These are phyloP conservation scores for Spilosoma lubricipeda DNA, from an alignment of 2,888 invertebrate genomes.

Conservation along the genomic window DNA sequence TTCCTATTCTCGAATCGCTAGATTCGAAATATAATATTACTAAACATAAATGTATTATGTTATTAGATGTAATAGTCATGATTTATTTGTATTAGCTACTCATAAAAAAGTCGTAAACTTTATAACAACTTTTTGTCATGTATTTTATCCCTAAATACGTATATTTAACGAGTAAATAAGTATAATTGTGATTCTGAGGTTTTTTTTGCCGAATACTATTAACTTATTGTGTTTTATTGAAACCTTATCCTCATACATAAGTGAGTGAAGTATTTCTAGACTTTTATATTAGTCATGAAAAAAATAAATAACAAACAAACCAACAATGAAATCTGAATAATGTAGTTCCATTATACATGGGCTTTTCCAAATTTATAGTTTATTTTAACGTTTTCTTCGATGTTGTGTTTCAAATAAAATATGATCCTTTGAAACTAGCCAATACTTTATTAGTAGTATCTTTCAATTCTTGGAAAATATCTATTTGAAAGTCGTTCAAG, in stretches of 20 bases:
- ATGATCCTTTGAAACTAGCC: background rate
- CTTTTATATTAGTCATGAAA: no score
- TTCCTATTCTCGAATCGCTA: no score
- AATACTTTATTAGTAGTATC: background rate
- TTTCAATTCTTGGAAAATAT: background rate
- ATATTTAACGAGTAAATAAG: background rate
- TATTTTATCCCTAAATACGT: background rate
- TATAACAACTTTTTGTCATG: background rate
- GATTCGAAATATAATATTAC: background rate
- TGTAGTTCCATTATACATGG: no score
- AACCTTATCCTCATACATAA: no score
- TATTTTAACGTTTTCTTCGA: background rate
- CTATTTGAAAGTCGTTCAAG: background rate
- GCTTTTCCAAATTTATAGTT: no score
- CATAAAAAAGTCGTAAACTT: background rate
- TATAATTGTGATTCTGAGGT: background rate
- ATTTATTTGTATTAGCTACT: background rate
- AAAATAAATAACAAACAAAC: no score
- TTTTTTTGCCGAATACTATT: no score
- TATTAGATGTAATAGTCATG: background rate
- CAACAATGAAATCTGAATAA: no score
- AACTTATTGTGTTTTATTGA: no score
- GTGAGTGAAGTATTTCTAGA: no score
- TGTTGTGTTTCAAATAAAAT: background rate
- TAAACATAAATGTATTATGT: background rate